Evolutionary conservation across 2,888 invertebrate genomes (phyloP).

Genomic region (Nyleta sp.): DNA sequence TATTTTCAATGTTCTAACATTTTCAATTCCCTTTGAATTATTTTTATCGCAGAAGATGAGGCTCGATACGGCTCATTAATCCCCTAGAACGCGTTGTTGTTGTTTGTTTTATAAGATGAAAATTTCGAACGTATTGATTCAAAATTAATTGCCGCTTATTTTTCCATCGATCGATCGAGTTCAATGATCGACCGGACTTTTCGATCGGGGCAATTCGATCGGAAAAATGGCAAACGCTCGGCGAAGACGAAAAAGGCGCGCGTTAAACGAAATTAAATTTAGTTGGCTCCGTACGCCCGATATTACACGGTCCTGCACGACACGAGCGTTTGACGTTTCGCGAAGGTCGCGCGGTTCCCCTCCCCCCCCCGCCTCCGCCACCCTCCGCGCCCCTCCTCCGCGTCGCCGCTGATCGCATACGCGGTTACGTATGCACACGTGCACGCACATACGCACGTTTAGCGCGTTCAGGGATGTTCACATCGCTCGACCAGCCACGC

Average conservation of each 20-base stretch:
- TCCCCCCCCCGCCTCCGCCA: slow-evolving; percentile 38
- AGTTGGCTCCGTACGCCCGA: slow-evolving; percentile 46
- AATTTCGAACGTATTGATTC: too few relatives aligned
- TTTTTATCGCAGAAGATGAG: neutral
- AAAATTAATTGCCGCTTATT: too few relatives aligned
- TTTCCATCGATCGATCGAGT: neutral
- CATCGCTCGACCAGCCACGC: slow-evolving; percentile 50
- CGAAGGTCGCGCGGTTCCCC: slow-evolving; percentile 77
- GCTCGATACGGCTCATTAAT: neutral
- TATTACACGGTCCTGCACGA: slow-evolving; percentile 75
- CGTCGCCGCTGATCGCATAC: slow-evolving; percentile 62
- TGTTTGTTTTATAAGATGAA: too few relatives aligned
- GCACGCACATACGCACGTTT: slow-evolving; percentile 64
- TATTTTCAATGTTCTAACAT: too few relatives aligned
- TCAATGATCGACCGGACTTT: neutral
- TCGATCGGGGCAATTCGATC: too few relatives aligned
- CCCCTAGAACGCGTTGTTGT: too few relatives aligned
- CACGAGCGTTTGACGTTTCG: slow-evolving; percentile 81
- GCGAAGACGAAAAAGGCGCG: slow-evolving; percentile 2
- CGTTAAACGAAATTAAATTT: slow-evolving; percentile 46
- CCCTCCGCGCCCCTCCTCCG: slow-evolving; percentile 6
- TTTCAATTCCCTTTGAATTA: slow-evolving; percentile 4
- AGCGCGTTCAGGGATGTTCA: slow-evolving; percentile 58
- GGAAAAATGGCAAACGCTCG: too few relatives aligned
- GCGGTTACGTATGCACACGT: slow-evolving; percentile 58